Base-by-base conservation (phyloP, 2,113 vertebrate genomes). In the Lethenteron reissneri region DNA sequence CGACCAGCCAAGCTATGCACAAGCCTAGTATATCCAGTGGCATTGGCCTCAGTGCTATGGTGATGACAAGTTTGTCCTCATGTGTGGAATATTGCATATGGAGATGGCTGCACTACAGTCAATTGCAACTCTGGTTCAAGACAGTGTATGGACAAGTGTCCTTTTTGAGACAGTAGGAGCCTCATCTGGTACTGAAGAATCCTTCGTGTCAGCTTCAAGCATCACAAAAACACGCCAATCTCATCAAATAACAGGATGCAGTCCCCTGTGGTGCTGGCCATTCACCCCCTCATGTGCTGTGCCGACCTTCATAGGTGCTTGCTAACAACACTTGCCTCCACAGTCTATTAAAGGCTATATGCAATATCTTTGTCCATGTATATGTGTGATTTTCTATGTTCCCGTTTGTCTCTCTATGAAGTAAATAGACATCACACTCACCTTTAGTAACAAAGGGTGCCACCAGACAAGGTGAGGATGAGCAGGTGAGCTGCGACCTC, bases 221-320 rank as follows among this genome's bases (percentile, higher is more conserved):
- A 68, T 68, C 64, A 68, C 64, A 68, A 12, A 11, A 68, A 68
- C 64, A 68, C 10, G 10, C 25, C 64, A 10, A 68, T n/a, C 64
- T 9, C 64, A 68, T 68, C 64, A 68, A 68, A 68, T 68, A 68
- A 68, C 8, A 68, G 64, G n/a, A 68, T 68, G 64, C 64, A 12
- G 64, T 68, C 64, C 12, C 64, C 11, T 6, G 41, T 41, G 41
- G 41, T 41, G 41, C 2, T 41, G 41, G 41, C 41, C 41, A 41
- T 41, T 41, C 41, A 41, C 5, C 41, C 41, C 41, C 41, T 41
- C 2, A 41, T 41, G 41, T 41, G 6, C 41, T 6, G 41, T 41
- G 41, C 41, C 2, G 41, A 41, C 6, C 41, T 41, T 41, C 41
- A 41, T 41, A 41, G 41, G 41, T 41, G 41, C 5, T 41, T 41